Base-by-base conservation (phyloP, 2,797 vertebrate species). In the Pangasius larnaudii region DNA sequence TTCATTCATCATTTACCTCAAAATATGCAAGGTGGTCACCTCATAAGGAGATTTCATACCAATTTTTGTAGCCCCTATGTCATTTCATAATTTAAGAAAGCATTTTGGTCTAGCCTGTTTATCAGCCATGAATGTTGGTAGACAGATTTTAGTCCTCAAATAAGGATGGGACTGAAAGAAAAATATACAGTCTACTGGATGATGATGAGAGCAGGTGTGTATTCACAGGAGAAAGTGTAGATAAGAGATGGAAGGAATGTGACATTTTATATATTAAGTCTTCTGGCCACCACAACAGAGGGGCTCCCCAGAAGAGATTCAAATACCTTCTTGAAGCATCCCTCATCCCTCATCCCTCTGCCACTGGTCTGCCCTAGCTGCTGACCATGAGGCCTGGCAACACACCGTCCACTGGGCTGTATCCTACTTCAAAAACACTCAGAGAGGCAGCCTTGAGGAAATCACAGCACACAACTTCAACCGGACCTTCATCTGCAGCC, bases 281-380 rank as follows among this genome's bases (percentile, higher is more conserved):
- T 79, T 56, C 77, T 79, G 77, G 56, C 58, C 11, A 82, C 24
- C 58, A 84, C 3, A 84, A 5, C 24, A 84, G n/a, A 65, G 39
- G 14, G 8, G 16, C 59, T 58, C 18, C 22, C 9, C 27, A 51
- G 7, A 30, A 19, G 2, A 78, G 27, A 10, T 33, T 79, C n/a
- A 22, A 18, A 42, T 61, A 67, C 58, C n/a, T 30, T 67, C 61
- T 80, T 2, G 1, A n/a, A 24, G 5, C 67, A 86, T 71, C 33
- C 33, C 33, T 87, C 53, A 63, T 63, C 63, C 49, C 74, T 71
- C 53, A 46, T 39, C 36, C 30, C 24, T 42, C 36, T 39, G 4
- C 71, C 18, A 18, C 42, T 65, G 59, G 42, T 75, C 49, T 56
- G 51, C 49, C 53, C 10, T 84, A 84, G 58, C 72, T 24, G 9